These are phyloP conservation scores for Osedax fenrisi DNA, from an alignment of 2,888 invertebrate species.

Conservation along the genomic window DNA sequence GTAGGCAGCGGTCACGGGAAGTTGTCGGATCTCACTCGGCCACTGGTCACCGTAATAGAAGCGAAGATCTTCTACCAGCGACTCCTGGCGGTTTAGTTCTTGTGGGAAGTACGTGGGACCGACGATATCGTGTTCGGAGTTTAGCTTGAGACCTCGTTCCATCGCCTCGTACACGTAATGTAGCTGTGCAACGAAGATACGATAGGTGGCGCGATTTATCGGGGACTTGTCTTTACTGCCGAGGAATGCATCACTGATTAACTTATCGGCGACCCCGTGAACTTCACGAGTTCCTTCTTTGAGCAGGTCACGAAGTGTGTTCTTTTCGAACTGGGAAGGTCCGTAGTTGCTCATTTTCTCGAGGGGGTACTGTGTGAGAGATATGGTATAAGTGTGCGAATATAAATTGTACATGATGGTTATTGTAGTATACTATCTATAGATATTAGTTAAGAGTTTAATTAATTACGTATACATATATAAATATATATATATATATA, in stretches of 20 bases:
- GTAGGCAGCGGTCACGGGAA: conserved; percentile 22
- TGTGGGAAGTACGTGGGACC: conserved; percentile 34
- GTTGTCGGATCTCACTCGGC: conserved; percentile 16
- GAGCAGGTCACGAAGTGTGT: conserved; percentile 6
- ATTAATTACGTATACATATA: background rate
- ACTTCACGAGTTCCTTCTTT: conserved; percentile 27
- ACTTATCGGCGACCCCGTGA: conserved; percentile 32
- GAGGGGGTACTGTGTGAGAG: background rate
- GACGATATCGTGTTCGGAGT: conserved; percentile 27
- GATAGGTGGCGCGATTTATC: conserved; percentile 26
- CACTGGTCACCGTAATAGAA: conserved; percentile 33
- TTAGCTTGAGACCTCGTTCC: conserved; percentile 29
- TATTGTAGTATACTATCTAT: no score
- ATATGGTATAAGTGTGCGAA: background rate
- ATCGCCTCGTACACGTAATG: conserved; percentile 33
- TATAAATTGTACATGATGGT: no score
- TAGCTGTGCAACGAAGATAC: conserved; percentile 31
- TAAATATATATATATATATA: background rate
- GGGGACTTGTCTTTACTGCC: conserved; percentile 12
- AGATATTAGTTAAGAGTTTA: background rate
- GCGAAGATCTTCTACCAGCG: conserved; percentile 29
- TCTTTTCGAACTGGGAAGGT: conserved; percentile 7
- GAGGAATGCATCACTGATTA: conserved; percentile 24
- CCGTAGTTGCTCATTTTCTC: conserved; percentile 1
- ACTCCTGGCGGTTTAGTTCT: conserved; percentile 29